Base-by-base conservation (phyloP, 2,888 invertebrate species). In the Girardia tigrina region DNA sequence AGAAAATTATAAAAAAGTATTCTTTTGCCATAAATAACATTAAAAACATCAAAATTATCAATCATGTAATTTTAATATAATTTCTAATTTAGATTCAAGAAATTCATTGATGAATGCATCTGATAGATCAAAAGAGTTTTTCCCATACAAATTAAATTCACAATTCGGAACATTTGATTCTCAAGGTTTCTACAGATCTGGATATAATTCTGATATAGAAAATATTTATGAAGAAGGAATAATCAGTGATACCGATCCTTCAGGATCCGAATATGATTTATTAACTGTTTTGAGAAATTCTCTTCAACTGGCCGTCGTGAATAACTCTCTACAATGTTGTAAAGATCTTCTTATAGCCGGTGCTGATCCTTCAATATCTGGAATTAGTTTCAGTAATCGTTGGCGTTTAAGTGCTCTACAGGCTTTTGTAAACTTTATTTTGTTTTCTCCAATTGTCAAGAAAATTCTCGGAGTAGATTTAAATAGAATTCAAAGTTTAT, bases 231-330 rank as follows among this genome's bases (percentile, higher is more conserved):
- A 56, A n/a, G 56, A 56, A 56, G 56, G 56, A 56, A n/a, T n/a
- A n/a, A 56, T 56, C 20, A 56, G 56, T 16, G 56, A 56, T 56
- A 20, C 56, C 4, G 56, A 56, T n/a, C n/a, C 56, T 56, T n/a
- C 23, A 12, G 56, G 56, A 56, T 56, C 56, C n/a, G 56, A 56
- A 56, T 56, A 56, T 56, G 56, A 56, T n/a, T 56, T 56, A n/a
- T 20, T 56, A 12, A 56, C 56, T 12, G 56, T 56, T 8, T 56
- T 56, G 23, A 56, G 56, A 56, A 56, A 56, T 56, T 56, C 56
- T 12, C n/a, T 56, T 6, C 56, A 56, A 16, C 23, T 56, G n/a
- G 56, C 56, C n/a, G 56, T 56, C 23, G 56, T 56, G 23, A 56
- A 56, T 56, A 56, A 56, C n/a, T 56, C 56, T n/a, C 4, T 56